phyloP scores from a whole-genome alignment of 1,140 invertebrate genomes.

The Drosophila pruinosa region DNA sequence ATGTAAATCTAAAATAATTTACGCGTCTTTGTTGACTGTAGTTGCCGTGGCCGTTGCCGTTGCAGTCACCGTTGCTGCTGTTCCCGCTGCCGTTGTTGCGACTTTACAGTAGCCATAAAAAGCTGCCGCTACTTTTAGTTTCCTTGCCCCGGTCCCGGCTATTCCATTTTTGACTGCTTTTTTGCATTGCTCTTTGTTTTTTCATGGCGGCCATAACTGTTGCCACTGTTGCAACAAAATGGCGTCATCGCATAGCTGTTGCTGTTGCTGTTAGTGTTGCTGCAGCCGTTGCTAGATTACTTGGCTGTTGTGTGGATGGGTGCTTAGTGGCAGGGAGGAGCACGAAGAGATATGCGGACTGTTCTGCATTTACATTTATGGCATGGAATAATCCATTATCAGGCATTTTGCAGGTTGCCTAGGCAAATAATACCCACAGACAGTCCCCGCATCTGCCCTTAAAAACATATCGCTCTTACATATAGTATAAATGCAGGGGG shows the following conservation, averaged over 20 bases:
- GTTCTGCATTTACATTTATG: conserved; percentile 76
- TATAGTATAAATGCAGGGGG: conserved; percentile 12
- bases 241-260: conserved; percentile 54
- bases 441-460: background rate
- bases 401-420: conserved; percentile 80
- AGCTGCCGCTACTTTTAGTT: conserved; percentile 50
- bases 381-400: conserved; percentile 80
- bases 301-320: conserved; percentile 20
- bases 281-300: conserved; percentile 34
- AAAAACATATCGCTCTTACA: too few species aligned
- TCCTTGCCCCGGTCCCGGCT: background rate
- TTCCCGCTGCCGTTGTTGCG: conserved; percentile 20
- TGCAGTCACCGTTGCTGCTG: background rate
- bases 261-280: background rate
- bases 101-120: conserved; percentile 64
- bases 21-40: conserved; percentile 80
- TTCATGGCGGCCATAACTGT: conserved; percentile 62
- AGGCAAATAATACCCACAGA: conserved; percentile 66
- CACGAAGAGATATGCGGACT: conserved; percentile 30
- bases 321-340: conserved; percentile 4
- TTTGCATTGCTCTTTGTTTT: conserved; percentile 39
- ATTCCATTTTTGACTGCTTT: background rate
- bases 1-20: conserved; percentile 82
- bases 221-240: conserved; percentile 70
- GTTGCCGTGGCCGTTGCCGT: conserved; percentile 31